Evolutionary conservation across 2,113 vertebrate species (phyloP).

Genomic region (Diadophis punctatus): DNA sequence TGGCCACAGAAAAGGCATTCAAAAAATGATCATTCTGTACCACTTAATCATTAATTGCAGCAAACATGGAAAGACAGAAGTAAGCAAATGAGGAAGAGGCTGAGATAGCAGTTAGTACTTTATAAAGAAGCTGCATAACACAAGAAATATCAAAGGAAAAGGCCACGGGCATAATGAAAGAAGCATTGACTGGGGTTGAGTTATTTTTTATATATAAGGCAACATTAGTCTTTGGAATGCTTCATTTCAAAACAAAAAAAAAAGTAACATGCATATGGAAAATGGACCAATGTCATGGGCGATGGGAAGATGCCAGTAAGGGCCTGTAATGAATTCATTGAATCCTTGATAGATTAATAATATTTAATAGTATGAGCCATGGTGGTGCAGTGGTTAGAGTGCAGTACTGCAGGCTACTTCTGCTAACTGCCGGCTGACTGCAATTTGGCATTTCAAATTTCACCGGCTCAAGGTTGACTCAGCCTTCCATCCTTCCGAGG

Average conservation of each 20-base stretch:
- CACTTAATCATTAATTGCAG: neutral
- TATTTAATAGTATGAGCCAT: neutral
- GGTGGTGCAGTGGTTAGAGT: no score
- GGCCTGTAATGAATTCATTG: neutral
- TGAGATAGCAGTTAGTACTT: neutral
- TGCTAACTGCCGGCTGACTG: no score
- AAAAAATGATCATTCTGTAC: neutral
- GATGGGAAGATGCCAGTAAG: neutral
- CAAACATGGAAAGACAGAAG: slow-evolving; percentile 5
- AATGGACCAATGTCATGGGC: neutral
- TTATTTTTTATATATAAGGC: neutral
- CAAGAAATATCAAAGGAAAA: neutral
- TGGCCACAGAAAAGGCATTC: neutral
- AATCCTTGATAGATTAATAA: neutral
- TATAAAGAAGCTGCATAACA: neutral
- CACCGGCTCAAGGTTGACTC: no score
- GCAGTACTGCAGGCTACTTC: no score
- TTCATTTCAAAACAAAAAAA: neutral
- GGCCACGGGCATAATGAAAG: neutral
- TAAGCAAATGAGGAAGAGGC: neutral
- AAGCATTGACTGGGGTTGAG: neutral
- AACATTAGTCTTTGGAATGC: neutral
- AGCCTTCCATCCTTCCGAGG: no score
- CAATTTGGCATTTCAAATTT: no score
- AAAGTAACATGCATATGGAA: neutral